Evolutionary conservation across 1,140 invertebrate genomes (phyloP).

Genomic region (Tetramorium simillimum): DNA sequence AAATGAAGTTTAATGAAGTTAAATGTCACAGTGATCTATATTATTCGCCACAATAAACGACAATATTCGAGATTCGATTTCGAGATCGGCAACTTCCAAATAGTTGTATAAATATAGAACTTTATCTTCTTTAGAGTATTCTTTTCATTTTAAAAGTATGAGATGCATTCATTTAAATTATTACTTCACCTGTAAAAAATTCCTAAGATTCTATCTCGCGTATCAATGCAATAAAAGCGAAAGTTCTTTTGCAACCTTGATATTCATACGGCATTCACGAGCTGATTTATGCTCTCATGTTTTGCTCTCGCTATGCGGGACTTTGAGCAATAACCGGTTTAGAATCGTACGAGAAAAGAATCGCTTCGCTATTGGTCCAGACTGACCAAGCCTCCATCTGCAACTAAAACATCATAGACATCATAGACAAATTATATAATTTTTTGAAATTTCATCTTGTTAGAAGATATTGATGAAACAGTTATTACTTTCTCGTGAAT

Average conservation of each 20-base stretch:
- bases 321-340: conserved; percentile 56
- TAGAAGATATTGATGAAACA: too few species aligned
- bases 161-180: not conserved
- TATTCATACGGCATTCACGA: not conserved
- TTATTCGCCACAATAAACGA: not conserved
- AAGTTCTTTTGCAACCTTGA: conserved; percentile 14
- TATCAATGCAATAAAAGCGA: not conserved
- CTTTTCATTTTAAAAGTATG: not conserved
- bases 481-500: too few species aligned
- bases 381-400: conserved; percentile 2
- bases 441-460: not conserved
- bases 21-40: not conserved
- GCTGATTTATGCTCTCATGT: not conserved
- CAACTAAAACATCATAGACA: not conserved
- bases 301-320: not conserved
- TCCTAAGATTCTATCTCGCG: not conserved
- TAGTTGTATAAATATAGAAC: not conserved
- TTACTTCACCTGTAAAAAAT: not conserved
- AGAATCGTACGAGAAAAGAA: not conserved
- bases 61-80: not conserved
- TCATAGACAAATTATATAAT: not conserved
- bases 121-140: not conserved
- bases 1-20: not conserved
- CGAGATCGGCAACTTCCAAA: not conserved
- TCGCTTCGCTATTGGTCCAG: conserved; percentile 4